Evolutionary conservation across 37 sponge, comb jelly and placozoan genomes (phyloP), one percentile per base, ranked within the genome.

Genomic region (Halisarca cf. caerulea): DNA sequence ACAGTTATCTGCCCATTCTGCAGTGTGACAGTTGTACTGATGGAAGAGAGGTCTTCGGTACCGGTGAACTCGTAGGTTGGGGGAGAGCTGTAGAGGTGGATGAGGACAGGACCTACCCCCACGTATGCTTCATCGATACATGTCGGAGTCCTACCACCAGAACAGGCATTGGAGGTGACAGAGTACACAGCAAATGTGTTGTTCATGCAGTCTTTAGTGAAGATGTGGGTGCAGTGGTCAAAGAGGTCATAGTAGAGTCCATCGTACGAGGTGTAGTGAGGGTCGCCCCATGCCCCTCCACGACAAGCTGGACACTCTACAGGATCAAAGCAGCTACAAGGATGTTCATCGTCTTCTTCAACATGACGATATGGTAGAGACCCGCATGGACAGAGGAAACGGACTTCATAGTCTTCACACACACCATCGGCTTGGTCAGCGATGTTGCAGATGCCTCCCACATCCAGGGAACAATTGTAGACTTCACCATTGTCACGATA

Each of bases 331-430:
- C 64, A 62, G 30, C n/a, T 62, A 23, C 72, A 47, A 11, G 51
- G 51, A 47, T 47, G 11, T 14, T 47, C 51, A 6, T 47, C 51
- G 51, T 47, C 51, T 6, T 47, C 6, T 11, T 47, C 51, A 6
- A 47, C 51, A 47, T 47, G 51, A 14, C 9, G 6, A 11, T 47
- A 47, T 11, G 51, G 51, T 14, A 47, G 51, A 47, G 51, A 47
- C 11, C 62, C 34, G 23, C 88, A 82, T 7, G 83, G 66, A 3
- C 44, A 42, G 6, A 32, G 28, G 51, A 45, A 61, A 45, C 18
- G 14, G n/a, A 82, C 57, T 18, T 80, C 72, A 33, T 58, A 33
- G 36, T 81, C 45, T 21, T 75, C 23, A 59, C 81, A 87, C 21
- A 87, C 35, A 45, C 75, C 51, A 14, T 6, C 51, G 6, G 51